Evolutionary conservation across 2,888 invertebrate species (phyloP).

Genomic region (Allophyes oxyacanthae): DNA sequence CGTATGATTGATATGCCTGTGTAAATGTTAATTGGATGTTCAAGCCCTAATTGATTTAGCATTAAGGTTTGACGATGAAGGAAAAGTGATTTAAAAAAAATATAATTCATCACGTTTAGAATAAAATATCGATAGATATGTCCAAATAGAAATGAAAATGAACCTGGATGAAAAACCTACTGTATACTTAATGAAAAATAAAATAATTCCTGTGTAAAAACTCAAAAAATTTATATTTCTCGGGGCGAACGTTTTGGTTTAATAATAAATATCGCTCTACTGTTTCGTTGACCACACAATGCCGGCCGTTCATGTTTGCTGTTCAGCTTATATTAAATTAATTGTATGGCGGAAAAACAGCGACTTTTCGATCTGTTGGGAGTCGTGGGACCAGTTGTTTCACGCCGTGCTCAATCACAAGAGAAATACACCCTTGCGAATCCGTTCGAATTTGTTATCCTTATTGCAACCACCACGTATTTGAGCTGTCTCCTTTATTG

Average conservation of each 20-base stretch:
- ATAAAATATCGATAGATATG: not conserved
- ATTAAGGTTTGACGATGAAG: no score
- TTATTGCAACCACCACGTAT: slow-evolving; percentile 2
- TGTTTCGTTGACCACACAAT: slow-evolving; percentile 23
- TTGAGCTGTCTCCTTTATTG: not conserved
- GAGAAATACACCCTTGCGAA: slow-evolving; percentile 13
- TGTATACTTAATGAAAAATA: slow-evolving; percentile 24
- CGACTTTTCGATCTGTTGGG: slow-evolving; percentile 6
- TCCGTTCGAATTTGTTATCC: slow-evolving; percentile 5
- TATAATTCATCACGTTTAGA: no score
- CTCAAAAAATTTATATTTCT: slow-evolving; percentile 31
- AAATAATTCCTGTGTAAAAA: slow-evolving; percentile 24
- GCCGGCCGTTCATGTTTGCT: slow-evolving; percentile 27
- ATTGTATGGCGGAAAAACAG: slow-evolving; percentile 28
- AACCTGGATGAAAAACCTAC: slow-evolving; percentile 6
- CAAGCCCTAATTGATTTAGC: no score
- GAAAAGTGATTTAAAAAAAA: no score
- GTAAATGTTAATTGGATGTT: no score
- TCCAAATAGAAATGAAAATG: slow-evolving; percentile 11
- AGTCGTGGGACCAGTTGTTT: slow-evolving; percentile 3
- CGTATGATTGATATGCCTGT: no score
- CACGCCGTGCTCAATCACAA: slow-evolving; percentile 25
- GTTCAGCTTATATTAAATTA: slow-evolving; percentile 34
- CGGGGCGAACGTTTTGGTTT: slow-evolving; percentile 21
- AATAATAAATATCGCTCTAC: slow-evolving; percentile 36